Base-by-base conservation (phyloP, 2,113 vertebrate genomes). In the Oreotrochilus melanogaster region DNA sequence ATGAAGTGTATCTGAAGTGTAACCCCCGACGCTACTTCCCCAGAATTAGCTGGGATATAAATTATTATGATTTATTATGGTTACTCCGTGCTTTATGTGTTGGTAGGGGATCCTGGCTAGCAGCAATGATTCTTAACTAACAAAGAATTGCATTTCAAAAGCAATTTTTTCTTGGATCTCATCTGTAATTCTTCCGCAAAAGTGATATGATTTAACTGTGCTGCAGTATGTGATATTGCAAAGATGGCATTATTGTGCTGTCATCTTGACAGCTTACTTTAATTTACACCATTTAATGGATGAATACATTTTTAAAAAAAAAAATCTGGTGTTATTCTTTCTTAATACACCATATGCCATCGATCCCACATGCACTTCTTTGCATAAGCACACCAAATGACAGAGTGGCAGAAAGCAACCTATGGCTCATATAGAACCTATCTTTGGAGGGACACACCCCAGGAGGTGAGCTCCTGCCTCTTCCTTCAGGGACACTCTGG, bases 51-150 rank as follows among this genome's bases (percentile, higher is more conserved):
- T 95, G 90, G 88, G 92, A 97, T 98, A 97, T 97, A 98, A 98
- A 98, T 97, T 97, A 98, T 97, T 96, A 95, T 98, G 97, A 98
- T 97, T 97, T 98, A 97, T 98, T 97, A 95, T 12, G 10, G 83
- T 96, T 98, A 93, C 95, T 97, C 85, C 78, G 39, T 90, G 54
- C 93, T 93, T 92, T 97, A 88, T 94, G 69, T 72, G 74, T 97
- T 98, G 97, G 80, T 87, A 97, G 92, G 95, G 65, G 92, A 96
- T 98, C 89, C 79, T 94, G 96, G 94, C 81, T 97, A 97, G 86
- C 92, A 97, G 92, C 80, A 88, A 96, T 95, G 93, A 95, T 95
- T 96, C 93, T 94, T 96, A 97, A 97, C 96, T 93, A 96, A 93
- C 60, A 93, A 96, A 93, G 91, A 91, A 93, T 93, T 91, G 53